phyloP scores from a whole-genome alignment of 2,888 invertebrate species.

The Arrhopalites spinosus region DNA sequence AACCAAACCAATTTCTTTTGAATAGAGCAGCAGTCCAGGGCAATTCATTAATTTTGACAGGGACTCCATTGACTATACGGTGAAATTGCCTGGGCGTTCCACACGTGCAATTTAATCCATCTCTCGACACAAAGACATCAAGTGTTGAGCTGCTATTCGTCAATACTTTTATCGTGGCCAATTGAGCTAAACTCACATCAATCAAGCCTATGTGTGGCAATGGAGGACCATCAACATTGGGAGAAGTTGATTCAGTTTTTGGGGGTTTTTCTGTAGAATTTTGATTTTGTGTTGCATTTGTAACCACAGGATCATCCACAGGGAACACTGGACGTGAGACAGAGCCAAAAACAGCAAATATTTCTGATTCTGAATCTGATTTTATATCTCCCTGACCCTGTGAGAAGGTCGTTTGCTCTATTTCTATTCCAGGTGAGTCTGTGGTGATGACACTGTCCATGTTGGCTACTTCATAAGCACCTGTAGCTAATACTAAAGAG shows the following conservation, averaged over 20 bases:
- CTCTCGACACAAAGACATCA: not conserved
- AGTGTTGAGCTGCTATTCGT: not conserved
- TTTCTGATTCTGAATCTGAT: not conserved
- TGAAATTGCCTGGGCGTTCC: not conserved
- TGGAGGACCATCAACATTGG: not conserved
- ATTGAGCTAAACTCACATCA: not conserved
- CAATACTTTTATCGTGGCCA: not conserved
- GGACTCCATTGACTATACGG: constrained; percentile 35
- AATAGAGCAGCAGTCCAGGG: constrained; percentile 51
- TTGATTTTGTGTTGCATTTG: too few species aligned
- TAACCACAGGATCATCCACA: not conserved
- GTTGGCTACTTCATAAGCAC: too few species aligned
- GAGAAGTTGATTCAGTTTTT: not conserved
- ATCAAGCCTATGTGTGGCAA: not conserved
- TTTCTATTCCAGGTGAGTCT: too few species aligned
- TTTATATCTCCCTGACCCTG: not conserved
- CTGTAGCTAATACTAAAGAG: not conserved
- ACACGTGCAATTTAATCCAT: constrained; percentile 8
- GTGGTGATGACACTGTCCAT: too few species aligned
- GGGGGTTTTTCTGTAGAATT: not conserved
- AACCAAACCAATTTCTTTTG: constrained; percentile 49
- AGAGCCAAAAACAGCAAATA: constrained; percentile 4
- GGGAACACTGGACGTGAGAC: not conserved
- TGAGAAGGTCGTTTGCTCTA: too few species aligned
- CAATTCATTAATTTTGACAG: constrained; percentile 49